Evolutionary conservation across 2,888 invertebrate species (phyloP).

Genomic region (Odontothrips loti): DNA sequence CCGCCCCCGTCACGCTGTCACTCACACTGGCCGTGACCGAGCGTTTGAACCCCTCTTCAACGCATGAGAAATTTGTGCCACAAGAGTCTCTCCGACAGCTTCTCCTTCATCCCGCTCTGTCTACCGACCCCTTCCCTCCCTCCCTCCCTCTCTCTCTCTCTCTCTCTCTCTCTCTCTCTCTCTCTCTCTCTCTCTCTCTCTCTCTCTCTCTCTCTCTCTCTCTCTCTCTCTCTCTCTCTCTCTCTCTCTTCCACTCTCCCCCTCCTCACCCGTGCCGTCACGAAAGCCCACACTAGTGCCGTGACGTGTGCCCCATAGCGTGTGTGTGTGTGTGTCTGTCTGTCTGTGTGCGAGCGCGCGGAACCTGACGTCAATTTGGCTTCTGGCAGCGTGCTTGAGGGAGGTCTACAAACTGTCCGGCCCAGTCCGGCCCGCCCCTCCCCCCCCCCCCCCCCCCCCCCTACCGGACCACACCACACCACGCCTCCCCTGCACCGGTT

Average conservation of each 20-base stretch:
- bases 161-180: slow-evolving; percentile 14
- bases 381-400: not conserved
- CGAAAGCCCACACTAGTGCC: not conserved
- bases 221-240: not conserved
- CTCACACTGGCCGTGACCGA: not conserved
- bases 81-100: not conserved
- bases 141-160: slow-evolving; percentile 8
- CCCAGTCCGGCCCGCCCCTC: not conserved
- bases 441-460: too few species aligned
- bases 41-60: not conserved
- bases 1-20: not conserved
- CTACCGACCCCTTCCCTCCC: not conserved
- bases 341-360: not conserved
- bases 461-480: too few species aligned
- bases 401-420: not conserved
- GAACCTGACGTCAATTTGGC: not conserved
- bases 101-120: not conserved
- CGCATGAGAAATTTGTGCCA: too few species aligned
- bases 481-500: too few species aligned
- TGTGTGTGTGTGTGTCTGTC: not conserved
- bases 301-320: not conserved
- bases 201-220: not conserved
- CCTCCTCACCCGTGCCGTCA: not conserved
- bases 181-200: not conserved
- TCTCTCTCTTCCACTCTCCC: not conserved